Percentiles rank a stretch among this genome's conserved stretches.
These are phyloP conservation scores for Stegana nigrithorax DNA, from an alignment of 2,888 invertebrate genomes.

Conservation along the genomic window DNA sequence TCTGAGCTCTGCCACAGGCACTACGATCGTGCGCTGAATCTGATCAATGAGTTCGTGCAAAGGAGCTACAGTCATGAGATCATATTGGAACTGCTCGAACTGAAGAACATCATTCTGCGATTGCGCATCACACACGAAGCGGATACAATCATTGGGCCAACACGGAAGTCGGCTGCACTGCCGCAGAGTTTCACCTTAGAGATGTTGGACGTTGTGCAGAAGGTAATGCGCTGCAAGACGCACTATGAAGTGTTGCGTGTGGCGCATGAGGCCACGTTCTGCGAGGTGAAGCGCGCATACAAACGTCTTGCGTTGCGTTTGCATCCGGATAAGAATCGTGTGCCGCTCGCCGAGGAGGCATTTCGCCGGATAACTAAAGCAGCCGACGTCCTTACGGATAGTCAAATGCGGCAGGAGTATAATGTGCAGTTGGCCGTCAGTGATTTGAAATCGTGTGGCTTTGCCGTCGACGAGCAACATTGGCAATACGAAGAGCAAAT, in stretches of 20 bases:
- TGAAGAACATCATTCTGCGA: constrained; percentile 43
- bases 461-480: constrained; percentile 91
- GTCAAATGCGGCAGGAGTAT: constrained; percentile 80
- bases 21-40: constrained; percentile 39
- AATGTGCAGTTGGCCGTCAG: constrained; percentile 74
- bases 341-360: constrained; percentile 83
- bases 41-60: constrained; percentile 31
- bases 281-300: constrained; percentile 79
- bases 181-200: constrained; percentile 77
- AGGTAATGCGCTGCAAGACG: constrained; percentile 74
- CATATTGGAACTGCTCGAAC: constrained; percentile 36
- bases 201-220: constrained; percentile 79
- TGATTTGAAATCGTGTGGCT: not conserved
- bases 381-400: constrained; percentile 80
- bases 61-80: constrained; percentile 16
- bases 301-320: constrained; percentile 81
- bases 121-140: constrained; percentile 34
- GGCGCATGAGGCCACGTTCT: constrained; percentile 75
- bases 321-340: constrained; percentile 87
- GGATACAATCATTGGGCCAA: constrained; percentile 17
- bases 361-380: constrained; percentile 88
- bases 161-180: constrained; percentile 16
- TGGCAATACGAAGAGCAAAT: not conserved
- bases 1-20: constrained; percentile 37
- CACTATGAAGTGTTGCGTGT: constrained; percentile 83